Percentiles rank a stretch among this genome's conserved stretches.
Evolutionary conservation across 2,888 invertebrate species (phyloP).

Genomic region (Nebria brevicollis): DNA sequence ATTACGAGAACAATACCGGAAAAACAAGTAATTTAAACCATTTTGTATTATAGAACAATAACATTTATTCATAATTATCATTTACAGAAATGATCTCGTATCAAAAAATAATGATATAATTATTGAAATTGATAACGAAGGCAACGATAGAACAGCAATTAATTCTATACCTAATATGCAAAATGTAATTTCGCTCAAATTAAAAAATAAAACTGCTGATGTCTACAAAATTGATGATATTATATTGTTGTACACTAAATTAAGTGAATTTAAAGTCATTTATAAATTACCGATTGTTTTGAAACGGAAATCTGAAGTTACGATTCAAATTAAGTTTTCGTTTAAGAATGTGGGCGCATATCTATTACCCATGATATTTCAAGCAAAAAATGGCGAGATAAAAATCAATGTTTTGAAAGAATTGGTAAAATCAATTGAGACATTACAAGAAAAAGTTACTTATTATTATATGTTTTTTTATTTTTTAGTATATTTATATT

Average conservation of each 20-base stretch:
- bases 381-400: slow-evolving; percentile 10
- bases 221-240: slow-evolving; percentile 29
- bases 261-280: slow-evolving; percentile 21
- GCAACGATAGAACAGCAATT: slow-evolving; percentile 20
- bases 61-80: slow-evolving; percentile 6
- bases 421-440: slow-evolving; percentile 16
- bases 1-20: slow-evolving; percentile 34
- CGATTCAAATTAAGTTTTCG: slow-evolving; percentile 27
- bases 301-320: neutral
- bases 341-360: slow-evolving; percentile 36
- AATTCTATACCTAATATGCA: slow-evolving; percentile 16
- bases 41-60: neutral
- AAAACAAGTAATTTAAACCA: slow-evolving; percentile 37
- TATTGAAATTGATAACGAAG: slow-evolving; percentile 24
- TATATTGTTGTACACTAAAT: slow-evolving; percentile 27
- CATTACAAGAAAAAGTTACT: neutral
- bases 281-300: slow-evolving; percentile 32
- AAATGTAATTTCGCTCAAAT: slow-evolving; percentile 25
- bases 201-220: slow-evolving; percentile 30
- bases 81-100: slow-evolving; percentile 26
- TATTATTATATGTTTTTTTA: neutral
- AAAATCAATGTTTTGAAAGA: slow-evolving; percentile 24
- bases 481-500: slow-evolving; percentile 50
- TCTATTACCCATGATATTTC: slow-evolving; percentile 38
- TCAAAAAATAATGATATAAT: slow-evolving; percentile 21